Evolutionary conservation across 2,888 invertebrate species (phyloP), one percentile per base, ranked within the genome.

Genomic region (Steinernema hermaphroditum): DNA sequence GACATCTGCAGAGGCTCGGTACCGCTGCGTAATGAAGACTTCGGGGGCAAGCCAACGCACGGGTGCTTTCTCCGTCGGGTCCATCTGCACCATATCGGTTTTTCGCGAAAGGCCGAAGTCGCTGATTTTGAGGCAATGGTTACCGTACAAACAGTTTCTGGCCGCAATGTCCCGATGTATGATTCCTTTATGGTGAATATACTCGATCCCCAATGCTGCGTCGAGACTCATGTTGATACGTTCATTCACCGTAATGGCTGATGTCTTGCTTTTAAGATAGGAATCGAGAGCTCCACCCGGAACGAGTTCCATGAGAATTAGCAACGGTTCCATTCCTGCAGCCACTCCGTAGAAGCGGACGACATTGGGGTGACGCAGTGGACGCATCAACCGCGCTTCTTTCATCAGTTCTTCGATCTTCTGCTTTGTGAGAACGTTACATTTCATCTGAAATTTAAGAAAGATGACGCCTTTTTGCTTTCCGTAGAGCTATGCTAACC

Each of bases 261-360:
- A 43, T n/a, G n/a, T 27, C 24, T 69, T 37, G 4, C 41, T 34
- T 32, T 32, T 75, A 16, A 76, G 34, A 46, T 74, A 76, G 9
- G 62, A 34, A 43, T 76, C 76, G 22, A 76, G 44, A 16, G 76
- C 62, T 6, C 75, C 75, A 44, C 76, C 76, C 24, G 70, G 34
- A 54, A 96, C 95, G 76, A 94, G 90, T 89, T 96, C 96, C 96
- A 96, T 97, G 32, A 96, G 94, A 85, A 97, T 96, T 96, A 96
- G 96, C 74, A 96, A 94, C 0, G 96, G 96, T 85, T 96, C 95
- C 86, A 95, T 94, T 88, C 95, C 95, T 76, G 96, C 96, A 83
- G 95, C 96, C 83, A 96, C 96, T 34, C 96, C 96, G 81, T 96
- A 95, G 49, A 96, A 91, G 85, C 93, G 91, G 44, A 96, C 96